Evolutionary conservation across 2,888 invertebrate species (phyloP).

Genomic region (Operophtera brumata): DNA sequence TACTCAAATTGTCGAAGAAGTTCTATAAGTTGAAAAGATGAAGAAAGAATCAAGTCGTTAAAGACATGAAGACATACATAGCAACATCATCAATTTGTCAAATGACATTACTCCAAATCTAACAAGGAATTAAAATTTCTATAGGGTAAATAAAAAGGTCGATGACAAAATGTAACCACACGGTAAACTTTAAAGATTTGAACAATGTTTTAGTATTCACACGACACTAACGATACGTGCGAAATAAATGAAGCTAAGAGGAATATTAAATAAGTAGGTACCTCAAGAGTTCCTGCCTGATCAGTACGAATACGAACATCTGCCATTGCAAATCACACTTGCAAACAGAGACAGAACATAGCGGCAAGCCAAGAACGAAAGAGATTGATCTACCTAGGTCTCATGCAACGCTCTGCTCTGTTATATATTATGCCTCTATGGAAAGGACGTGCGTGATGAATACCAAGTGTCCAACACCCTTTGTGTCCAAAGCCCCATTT

Average conservation of each 20-base stretch:
- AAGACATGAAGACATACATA: background rate
- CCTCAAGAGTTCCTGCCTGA: background rate
- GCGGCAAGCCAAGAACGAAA: background rate
- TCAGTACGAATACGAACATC: background rate
- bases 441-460: conserved; percentile 19
- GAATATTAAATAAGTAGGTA: conserved; percentile 5
- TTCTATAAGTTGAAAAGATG: background rate
- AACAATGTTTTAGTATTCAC: conserved; percentile 23
- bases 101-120: background rate
- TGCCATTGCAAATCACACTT: background rate
- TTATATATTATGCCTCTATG: conserved; percentile 1
- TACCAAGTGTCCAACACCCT: conserved; percentile 25
- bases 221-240: conserved; percentile 13
- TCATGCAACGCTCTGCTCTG: too few species aligned
- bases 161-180: background rate
- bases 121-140: conserved; percentile 3
- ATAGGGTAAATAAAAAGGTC: background rate
- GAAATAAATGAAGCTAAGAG: conserved; percentile 19
- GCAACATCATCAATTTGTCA: background rate
- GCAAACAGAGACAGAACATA: too few species aligned
- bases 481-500: conserved; percentile 22
- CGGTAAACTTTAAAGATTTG: conserved; percentile 14
- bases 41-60: conserved; percentile 4
- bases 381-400: too few species aligned
- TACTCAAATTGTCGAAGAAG: background rate